These are phyloP conservation scores for Lithophane socia DNA, from an alignment of 2,888 invertebrate genomes.

Conservation along the genomic window DNA sequence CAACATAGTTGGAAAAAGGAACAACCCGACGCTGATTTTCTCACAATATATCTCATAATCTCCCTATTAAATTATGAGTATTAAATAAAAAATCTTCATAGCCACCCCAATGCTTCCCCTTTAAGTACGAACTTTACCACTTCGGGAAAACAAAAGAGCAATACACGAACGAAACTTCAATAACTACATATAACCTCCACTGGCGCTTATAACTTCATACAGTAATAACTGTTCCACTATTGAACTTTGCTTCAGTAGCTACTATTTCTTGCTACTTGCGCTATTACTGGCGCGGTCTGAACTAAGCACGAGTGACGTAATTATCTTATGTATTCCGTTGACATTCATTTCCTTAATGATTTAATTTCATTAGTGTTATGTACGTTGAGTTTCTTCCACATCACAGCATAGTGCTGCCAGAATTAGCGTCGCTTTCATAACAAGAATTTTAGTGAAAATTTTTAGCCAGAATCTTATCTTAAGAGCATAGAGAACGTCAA, in stretches of 20 bases:
- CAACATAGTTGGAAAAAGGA: no score
- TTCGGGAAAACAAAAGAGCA: conserved; percentile 44
- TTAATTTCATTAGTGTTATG: conserved; percentile 53
- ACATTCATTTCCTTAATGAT: conserved; percentile 59
- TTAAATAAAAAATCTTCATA: not conserved
- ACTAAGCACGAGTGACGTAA: conserved; percentile 55
- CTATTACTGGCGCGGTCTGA: conserved; percentile 44
- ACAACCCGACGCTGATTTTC: no score
- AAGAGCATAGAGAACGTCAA: no score
- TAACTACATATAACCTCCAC: conserved; percentile 32
- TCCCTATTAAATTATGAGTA: not conserved
- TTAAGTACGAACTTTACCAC: conserved; percentile 17
- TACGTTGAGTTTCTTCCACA: conserved; percentile 10
- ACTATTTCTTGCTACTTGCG: conserved; percentile 34
- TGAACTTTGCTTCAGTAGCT: conserved; percentile 38
- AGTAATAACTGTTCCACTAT: conserved; percentile 40
- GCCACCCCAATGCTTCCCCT: not conserved
- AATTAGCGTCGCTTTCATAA: not conserved
- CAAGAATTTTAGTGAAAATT: not conserved
- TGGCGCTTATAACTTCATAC: conserved; percentile 37
- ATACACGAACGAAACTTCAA: conserved; percentile 48
- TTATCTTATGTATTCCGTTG: conserved; percentile 48
- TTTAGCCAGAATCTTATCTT: not conserved
- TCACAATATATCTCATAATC: no score
- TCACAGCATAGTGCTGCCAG: not conserved